Evolutionary conservation across 2,888 invertebrate genomes (phyloP).

Genomic region (Saturnia japonica): DNA sequence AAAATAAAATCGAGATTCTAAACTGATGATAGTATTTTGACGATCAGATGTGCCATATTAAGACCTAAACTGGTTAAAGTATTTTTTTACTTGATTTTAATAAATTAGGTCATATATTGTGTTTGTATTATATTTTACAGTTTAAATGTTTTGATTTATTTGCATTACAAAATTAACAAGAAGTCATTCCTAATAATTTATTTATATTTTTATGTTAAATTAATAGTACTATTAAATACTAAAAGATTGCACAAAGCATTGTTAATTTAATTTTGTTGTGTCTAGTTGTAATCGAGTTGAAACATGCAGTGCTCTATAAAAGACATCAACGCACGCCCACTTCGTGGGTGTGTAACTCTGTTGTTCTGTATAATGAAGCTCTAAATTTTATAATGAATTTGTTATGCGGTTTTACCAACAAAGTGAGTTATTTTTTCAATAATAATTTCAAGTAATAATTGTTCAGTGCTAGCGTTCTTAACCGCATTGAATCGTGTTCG

Average conservation of each 20-base stretch:
- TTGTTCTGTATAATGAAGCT: slow-evolving; percentile 23
- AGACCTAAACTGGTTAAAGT: neutral
- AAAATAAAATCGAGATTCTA: neutral
- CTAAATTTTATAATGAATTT: slow-evolving; percentile 20
- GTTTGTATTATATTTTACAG: neutral
- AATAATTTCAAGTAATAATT: neutral
- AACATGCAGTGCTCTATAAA: slow-evolving; percentile 46
- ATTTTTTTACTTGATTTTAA: neutral
- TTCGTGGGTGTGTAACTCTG: slow-evolving; percentile 12
- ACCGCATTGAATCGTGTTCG: neutral
- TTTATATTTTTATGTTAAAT: neutral
- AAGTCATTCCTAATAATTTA: neutral
- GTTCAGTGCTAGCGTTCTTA: neutral
- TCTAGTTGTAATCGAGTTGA: neutral
- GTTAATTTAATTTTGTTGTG: neutral
- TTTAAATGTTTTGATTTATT: neutral
- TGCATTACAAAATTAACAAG: neutral
- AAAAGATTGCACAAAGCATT: neutral
- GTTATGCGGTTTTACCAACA: neutral
- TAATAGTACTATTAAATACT: neutral
- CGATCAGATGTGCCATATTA: neutral
- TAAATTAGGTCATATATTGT: neutral
- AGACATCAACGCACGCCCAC: slow-evolving; percentile 69
- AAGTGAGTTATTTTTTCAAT: neutral
- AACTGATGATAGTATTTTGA: neutral